Evolutionary conservation across 2,797 vertebrate species (phyloP).

Genomic region (Hippocampus kuda): DNA sequence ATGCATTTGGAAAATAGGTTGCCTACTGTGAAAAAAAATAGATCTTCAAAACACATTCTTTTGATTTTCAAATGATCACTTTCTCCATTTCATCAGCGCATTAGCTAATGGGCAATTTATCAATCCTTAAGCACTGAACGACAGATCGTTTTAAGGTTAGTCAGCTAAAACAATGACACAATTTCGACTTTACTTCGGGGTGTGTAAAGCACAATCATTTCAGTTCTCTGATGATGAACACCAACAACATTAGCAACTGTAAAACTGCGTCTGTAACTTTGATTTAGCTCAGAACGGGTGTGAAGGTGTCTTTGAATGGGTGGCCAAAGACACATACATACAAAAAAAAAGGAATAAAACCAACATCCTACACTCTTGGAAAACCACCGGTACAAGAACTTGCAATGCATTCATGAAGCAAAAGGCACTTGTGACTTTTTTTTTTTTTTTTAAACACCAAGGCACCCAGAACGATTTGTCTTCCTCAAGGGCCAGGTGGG

Average conservation of each 20-base stretch:
- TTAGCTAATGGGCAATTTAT: too few relatives aligned
- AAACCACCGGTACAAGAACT: background rate
- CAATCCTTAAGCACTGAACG: background rate
- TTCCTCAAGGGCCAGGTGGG: background rate
- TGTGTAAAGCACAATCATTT: background rate
- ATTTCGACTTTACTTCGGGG: background rate
- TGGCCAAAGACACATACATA: background rate
- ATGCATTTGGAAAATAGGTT: slow-evolving; percentile 21
- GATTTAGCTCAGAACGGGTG: background rate
- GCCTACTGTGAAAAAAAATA: background rate
- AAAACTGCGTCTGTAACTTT: background rate
- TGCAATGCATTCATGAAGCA: background rate
- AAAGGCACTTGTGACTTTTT: background rate
- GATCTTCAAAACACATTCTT: background rate
- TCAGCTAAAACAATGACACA: background rate
- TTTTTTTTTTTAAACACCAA: background rate
- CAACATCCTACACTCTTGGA: background rate
- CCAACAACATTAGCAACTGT: too few relatives aligned
- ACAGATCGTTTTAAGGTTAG: background rate
- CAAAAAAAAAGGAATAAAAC: background rate
- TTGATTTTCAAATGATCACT: background rate
- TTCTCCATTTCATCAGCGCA: too few relatives aligned
- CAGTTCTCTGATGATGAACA: background rate
- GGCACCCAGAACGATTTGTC: slow-evolving; percentile 5
- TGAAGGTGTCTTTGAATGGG: too few relatives aligned